These are phyloP conservation scores for Sitophilus oryzae DNA, from an alignment of 1,140 invertebrate genomes.

Conservation along the genomic window DNA sequence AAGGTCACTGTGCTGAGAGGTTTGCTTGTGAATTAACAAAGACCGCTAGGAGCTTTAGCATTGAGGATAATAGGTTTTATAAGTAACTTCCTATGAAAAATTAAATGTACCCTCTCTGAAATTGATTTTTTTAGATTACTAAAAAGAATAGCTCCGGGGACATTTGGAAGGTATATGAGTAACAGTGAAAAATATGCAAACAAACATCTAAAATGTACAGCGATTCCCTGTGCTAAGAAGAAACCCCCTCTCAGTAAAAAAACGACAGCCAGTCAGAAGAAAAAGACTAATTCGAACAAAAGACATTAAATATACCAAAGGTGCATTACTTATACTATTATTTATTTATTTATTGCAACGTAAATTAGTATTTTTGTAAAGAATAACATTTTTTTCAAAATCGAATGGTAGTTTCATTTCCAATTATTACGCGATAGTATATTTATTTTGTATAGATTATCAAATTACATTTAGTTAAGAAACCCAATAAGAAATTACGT, in stretches of 20 bases:
- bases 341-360: conserved; percentile 32
- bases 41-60: conserved; percentile 35
- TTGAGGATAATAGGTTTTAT: conserved; percentile 41
- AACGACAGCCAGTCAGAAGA: conserved; percentile 10
- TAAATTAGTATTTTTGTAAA: conserved; percentile 8
- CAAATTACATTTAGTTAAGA: no score
- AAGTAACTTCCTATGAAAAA: conserved; percentile 38
- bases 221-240: conserved; percentile 37
- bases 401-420: conserved; percentile 10
- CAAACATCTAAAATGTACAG: conserved; percentile 38
- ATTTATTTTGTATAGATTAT: no score
- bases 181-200: conserved; percentile 33
- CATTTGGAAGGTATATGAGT: conserved; percentile 36
- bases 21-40: conserved; percentile 41
- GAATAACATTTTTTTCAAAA: conserved; percentile 14
- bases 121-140: conserved; percentile 37
- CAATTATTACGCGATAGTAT: background rate
- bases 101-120: no score
- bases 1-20: conserved; percentile 41
- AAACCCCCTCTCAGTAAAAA: conserved; percentile 10
- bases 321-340: conserved; percentile 29
- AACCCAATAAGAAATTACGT: no score
- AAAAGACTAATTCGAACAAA: conserved; percentile 18
- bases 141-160: conserved; percentile 33
- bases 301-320: conserved; percentile 33